Evolutionary conservation across 2,888 invertebrate species (phyloP), one percentile per base, ranked within the genome.

Genomic region (Lagria hirta): DNA sequence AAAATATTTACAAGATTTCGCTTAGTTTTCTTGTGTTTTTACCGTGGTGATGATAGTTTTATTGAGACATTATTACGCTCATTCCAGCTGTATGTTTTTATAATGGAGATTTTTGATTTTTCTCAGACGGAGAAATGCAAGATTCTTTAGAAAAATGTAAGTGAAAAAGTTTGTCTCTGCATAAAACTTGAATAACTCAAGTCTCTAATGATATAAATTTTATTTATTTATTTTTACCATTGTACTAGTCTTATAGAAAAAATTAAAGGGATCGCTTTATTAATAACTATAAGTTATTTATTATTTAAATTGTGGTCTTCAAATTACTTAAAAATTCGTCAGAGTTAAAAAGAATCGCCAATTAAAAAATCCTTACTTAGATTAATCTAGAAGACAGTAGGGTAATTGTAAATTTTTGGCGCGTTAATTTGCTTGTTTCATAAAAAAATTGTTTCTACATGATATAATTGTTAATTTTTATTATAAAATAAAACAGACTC

Each of bases 401-500:
- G 30, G 15, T 3, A 16, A 34, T 32, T 37, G 37, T 37, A 23
- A 8, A 17, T 2, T 33, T 32, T 30, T 32, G 22, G 18, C 17
- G 29, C n/a, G n/a, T 16, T 29, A 7, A 34, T 43, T 34, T 35
- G 34, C 35, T 43, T 43, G 24, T 22, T 41, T 38, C 30, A 17
- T 21, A 33, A 16, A 27, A 33, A 32, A 32, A 20, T 33, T 41
- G 41, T 32, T 41, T 41, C 24, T 40, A 40, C 40, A 37, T 32
- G 15, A 30, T 27, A 18, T 41, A 33, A 33, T 33, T 41, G 36
- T 36, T 47, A 48, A 41, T 46, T 49, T 50, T 52, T 52, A 48
- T 48, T 48, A 45, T 41, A 51, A 46, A 48, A 43, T 28, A 43
- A 35, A 43, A 36, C 35, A 43, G 44, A 45, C 51, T 53, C 55